Conservation (phyloP, 2,888 invertebrate species). For the Spilarctia lutea region DNA sequence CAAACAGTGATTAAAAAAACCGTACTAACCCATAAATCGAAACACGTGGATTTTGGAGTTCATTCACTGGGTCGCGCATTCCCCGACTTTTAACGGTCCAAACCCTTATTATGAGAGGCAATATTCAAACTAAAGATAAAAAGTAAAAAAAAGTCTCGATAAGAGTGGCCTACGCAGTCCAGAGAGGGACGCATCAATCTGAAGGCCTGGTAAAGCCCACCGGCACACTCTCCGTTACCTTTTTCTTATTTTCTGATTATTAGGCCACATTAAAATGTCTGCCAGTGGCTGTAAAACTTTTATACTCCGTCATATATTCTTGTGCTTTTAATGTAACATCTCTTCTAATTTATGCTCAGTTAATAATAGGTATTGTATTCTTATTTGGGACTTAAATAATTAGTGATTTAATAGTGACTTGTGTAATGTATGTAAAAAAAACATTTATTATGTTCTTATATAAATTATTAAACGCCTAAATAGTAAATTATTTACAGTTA, state of each 20-base stretch:
- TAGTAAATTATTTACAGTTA: neutral
- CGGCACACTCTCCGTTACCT: constrained; percentile 70
- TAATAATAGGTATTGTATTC: neutral
- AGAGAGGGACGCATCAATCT: constrained; percentile 77
- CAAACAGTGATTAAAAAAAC: constrained; percentile 54
- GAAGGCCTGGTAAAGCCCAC: constrained; percentile 82
- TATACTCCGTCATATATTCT: constrained; percentile 17
- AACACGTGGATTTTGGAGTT: constrained; percentile 69
- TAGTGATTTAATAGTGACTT: too few species aligned
- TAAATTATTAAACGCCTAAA: neutral
- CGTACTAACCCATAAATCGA: constrained; percentile 53
- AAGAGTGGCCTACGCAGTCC: constrained; percentile 64
- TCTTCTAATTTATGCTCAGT: neutral
- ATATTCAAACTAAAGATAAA: constrained; percentile 81
- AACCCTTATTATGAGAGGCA: constrained; percentile 78
- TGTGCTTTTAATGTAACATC: constrained; percentile 7
- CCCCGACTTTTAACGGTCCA: constrained; percentile 72
- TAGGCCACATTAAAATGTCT: constrained; percentile 84
- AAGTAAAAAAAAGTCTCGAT: constrained; percentile 70
- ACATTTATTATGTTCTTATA: too few species aligned
- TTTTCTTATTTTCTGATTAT: constrained; percentile 81
- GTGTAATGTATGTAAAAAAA: too few species aligned
- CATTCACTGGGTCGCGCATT: constrained; percentile 70
- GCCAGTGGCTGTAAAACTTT: constrained; percentile 69
- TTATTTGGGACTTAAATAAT: neutral